phyloP scores from a whole-genome alignment of 2,888 invertebrate species.

The Amblyteles armatorius region DNA sequence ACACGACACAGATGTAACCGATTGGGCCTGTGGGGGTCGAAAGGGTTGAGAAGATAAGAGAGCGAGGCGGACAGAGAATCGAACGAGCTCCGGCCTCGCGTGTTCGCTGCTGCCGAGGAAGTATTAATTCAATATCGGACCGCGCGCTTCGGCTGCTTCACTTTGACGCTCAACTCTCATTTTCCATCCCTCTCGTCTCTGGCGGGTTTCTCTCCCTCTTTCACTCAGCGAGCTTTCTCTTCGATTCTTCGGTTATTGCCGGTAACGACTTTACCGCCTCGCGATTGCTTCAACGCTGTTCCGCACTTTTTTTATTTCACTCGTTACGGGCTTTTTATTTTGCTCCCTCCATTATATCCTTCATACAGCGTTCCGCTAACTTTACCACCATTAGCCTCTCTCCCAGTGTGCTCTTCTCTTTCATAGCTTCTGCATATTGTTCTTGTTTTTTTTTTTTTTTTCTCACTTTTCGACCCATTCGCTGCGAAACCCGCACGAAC shows the following conservation, averaged over 20 bases:
- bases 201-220: conserved; percentile 14
- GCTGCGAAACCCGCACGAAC: conserved; percentile 6
- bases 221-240: conserved; percentile 56
- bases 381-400: conserved; percentile 26
- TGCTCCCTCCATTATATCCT: conserved; percentile 13
- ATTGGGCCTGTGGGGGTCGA: conserved; percentile 16
- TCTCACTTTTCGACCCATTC: conserved; percentile 31
- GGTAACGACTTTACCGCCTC: conserved; percentile 74
- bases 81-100: conserved; percentile 71
- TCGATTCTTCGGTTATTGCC: conserved; percentile 73
- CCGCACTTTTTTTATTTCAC: conserved; percentile 39
- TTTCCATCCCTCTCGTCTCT: conserved; percentile 14
- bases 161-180: conserved; percentile 45
- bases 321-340: conserved; percentile 22
- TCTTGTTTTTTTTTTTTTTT: neutral
- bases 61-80: conserved; percentile 53
- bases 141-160: conserved; percentile 38
- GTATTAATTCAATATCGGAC: conserved; percentile 75
- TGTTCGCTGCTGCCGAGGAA: conserved; percentile 69
- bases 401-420: conserved; percentile 1
- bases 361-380: conserved; percentile 39
- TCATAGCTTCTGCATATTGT: neutral
- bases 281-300: conserved; percentile 69
- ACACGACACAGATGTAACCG: conserved; percentile 30
- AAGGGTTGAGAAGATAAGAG: conserved; percentile 30